Base-by-base conservation (phyloP, 2,113 vertebrate genomes). In the Paedocypris sp. region DNA sequence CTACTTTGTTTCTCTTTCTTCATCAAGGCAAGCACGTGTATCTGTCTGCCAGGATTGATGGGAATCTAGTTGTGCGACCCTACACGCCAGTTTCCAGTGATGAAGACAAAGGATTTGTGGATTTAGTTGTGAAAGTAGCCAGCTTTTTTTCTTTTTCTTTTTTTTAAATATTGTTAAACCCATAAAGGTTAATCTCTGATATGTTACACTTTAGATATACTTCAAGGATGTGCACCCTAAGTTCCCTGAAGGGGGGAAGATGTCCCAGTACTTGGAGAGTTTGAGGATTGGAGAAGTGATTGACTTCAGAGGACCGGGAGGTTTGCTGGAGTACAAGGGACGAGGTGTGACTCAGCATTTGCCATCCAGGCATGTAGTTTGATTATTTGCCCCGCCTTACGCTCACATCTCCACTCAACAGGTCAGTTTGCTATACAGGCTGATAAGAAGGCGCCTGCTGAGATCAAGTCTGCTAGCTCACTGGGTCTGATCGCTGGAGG, bases 71-170 rank as follows among this genome's bases (percentile, higher is more conserved):
- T 42, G 82, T 86, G 57, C 75, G 83, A 28, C 85, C 85, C 0
- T 86, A 87, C 66, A 87, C 85, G 2, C 85, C 85, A 4, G 64
- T 87, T n/a, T 80, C 78, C 68, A 83, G 82, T 28, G 77, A 86
- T 22, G 81, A 85, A 12, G 79, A 84, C 69, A 73, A 45, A 49
- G 85, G 85, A 54, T 85, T 75, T 1, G 82, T 87, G 33, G 85
- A 87, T 61, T 74, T 87, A 6, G 77, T 87, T 36, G 73, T 87
- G 50, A 87, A 87, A 80, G 84, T 84, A n/a, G n/a, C n/a, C n/a
- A n/a, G n/a, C n/a, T 73, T 13, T 26, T 9, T 49, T 48, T 38
- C 11, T 33, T 9, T 29, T 1, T 41, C 6, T 51, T 29, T 8
- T 28, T 42, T 16, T 3, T n/a, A 11, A 22, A 41, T 31, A 19